Base-by-base conservation (phyloP, 2,888 invertebrate species). In the Chloroclysta siterata region DNA sequence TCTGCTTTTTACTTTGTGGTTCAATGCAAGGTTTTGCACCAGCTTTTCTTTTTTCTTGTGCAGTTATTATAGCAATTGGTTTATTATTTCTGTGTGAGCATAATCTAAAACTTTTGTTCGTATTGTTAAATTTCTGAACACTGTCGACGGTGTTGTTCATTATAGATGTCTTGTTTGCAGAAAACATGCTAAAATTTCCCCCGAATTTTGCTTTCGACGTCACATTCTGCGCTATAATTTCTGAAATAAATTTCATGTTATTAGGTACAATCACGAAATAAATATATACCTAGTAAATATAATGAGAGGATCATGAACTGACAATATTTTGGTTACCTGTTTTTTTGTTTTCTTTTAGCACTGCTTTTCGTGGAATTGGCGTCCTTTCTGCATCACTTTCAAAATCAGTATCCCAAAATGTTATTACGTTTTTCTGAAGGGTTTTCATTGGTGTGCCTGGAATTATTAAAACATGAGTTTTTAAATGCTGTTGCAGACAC, bases 351-450 rank as follows among this genome's bases (percentile, higher is more conserved):
- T 73, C 66, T 50, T 72, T 73, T 6, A 63, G n/a, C 52, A 62
- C 66, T 48, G 50, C 66, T 59, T 60, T 75, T 29, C 69, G 65
- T n/a, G 62, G 39, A 54, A 69, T 60, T 28, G 68, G 65, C 5
- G 41, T 58, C 5, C 41, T 48, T 60, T 89, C 89, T 4, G 73
- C 71, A 66, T 90, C 90, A 81, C 85, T 90, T 72, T 90, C 90
- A 53, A 76, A 77, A 71, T 90, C 90, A 22, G 84, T 87, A 50
- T 88, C 87, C 90, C 89, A 89, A 75, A 89, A 90, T 11, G 80
- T 76, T 72, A 81, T 87, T 0, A 75, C 78, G 63, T 73, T 73
- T 51, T 66, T 79, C 33, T 75, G 72, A 4, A 72, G 44, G 15
- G n/a, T 73, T 53, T 63, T 65, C 6, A 41, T 66, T 47, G 50